Percentiles rank a stretch among this genome's conserved stretches.
These are phyloP conservation scores for Macquaria ambigua DNA, from an alignment of 2,113 vertebrate genomes.

Conservation along the genomic window DNA sequence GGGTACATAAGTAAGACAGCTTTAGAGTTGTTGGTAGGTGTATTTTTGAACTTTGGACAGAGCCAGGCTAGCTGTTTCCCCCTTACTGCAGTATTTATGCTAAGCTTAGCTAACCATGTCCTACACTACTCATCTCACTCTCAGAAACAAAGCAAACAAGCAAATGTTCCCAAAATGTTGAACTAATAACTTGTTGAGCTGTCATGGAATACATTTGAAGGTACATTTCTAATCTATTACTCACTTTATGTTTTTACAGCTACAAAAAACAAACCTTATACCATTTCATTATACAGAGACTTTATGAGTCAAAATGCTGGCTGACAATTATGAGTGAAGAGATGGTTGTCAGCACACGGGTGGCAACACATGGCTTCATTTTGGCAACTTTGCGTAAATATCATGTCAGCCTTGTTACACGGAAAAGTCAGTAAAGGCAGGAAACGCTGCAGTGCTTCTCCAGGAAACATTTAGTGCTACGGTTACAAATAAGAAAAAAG, in stretches of 20 bases:
- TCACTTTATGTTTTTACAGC: conserved; percentile 26
- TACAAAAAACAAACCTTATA: conserved; percentile 25
- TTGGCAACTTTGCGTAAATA: conserved; percentile 34
- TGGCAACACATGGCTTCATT: conserved; percentile 15
- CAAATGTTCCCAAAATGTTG: not conserved
- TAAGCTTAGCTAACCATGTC: conserved; percentile 41
- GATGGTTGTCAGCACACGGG: conserved; percentile 7
- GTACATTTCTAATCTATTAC: not conserved
- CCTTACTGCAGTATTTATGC: conserved; percentile 23
- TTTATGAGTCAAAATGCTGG: conserved; percentile 25
- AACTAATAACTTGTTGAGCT: not conserved
- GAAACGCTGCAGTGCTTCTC: not conserved
- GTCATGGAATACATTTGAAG: not conserved
- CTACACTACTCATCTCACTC: not conserved
- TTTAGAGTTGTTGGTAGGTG: not conserved
- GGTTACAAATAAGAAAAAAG: not conserved
- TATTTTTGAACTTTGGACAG: not conserved
- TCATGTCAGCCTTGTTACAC: conserved; percentile 24
- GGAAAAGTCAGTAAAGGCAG: not conserved
- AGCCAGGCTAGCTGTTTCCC: not conserved
- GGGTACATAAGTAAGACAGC: not conserved
- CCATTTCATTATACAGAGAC: not conserved
- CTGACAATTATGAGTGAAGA: not conserved
- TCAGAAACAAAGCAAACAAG: conserved; percentile 10
- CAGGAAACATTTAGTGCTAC: conserved; percentile 2